phyloP scores from a whole-genome alignment of 2,888 invertebrate species.

The Stenchaetothrips biformis region DNA sequence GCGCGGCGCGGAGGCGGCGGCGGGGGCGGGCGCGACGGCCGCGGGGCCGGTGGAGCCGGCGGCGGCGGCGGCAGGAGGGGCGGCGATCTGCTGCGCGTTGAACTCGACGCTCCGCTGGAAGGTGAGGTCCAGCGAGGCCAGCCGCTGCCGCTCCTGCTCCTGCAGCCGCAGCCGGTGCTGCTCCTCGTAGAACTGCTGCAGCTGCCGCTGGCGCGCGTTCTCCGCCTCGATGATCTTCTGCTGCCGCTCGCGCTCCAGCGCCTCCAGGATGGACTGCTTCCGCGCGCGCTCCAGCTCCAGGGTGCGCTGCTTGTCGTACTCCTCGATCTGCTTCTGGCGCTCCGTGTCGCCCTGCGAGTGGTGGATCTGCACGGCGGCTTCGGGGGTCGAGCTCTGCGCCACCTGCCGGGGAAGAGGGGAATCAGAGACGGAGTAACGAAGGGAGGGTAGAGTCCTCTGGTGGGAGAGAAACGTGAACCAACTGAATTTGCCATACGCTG shows the following conservation, averaged over 20 bases:
- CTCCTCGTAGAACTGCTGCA: constrained; percentile 24
- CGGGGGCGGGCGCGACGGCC: neutral
- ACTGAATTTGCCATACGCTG: too few species aligned
- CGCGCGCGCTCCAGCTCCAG: constrained; percentile 19
- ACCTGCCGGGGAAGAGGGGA: neutral
- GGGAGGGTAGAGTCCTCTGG: too few species aligned
- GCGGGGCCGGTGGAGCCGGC: neutral
- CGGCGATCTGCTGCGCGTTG: constrained; percentile 6
- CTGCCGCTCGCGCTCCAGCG: constrained; percentile 11
- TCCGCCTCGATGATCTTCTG: constrained; percentile 20
- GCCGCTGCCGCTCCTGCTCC: constrained; percentile 13
- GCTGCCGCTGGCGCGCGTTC: constrained; percentile 10
- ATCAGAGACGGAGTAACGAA: too few species aligned
- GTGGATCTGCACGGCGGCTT: constrained; percentile 17
- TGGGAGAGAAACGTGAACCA: too few species aligned
- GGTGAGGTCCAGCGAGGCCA: constrained; percentile 7
- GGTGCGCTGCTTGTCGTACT: constrained; percentile 11
- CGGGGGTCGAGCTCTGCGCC: constrained; percentile 12
- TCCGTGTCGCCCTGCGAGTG: constrained; percentile 21
- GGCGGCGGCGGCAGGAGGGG: neutral
- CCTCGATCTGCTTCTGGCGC: constrained; percentile 17
- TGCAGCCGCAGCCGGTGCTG: constrained; percentile 19
- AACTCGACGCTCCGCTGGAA: constrained; percentile 22
- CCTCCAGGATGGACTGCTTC: constrained; percentile 18
- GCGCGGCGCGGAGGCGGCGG: neutral